phyloP scores from a whole-genome alignment of 2,888 invertebrate genomes.

The Standfussiana lucernea region DNA sequence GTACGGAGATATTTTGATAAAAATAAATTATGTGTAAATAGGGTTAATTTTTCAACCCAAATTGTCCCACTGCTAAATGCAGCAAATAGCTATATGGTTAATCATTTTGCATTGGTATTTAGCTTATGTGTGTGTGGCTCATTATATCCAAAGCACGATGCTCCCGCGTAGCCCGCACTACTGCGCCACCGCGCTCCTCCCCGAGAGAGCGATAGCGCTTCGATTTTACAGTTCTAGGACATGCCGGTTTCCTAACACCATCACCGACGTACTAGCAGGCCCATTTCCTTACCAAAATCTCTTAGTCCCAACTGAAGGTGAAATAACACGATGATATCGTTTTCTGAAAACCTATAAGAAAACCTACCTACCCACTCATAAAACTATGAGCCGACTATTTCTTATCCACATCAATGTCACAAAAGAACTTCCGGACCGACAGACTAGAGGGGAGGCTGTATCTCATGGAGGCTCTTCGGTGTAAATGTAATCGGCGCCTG shows the following conservation, averaged over 20 bases:
- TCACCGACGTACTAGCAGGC: not conserved
- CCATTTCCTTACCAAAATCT: not conserved
- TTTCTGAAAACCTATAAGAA: not conserved
- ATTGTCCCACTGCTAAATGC: not conserved
- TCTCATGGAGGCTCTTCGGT: slow-evolving; percentile 5
- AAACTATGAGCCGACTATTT: not conserved
- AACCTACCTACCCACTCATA: too few relatives aligned
- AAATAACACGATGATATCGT: not conserved
- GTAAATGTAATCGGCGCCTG: slow-evolving; percentile 43
- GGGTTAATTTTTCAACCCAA: not conserved
- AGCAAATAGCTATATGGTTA: not conserved
- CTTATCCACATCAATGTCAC: not conserved
- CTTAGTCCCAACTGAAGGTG: not conserved
- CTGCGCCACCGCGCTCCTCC: not conserved
- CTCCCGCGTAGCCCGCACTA: not conserved
- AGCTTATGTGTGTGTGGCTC: not conserved
- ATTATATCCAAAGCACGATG: not conserved
- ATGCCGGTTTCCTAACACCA: not conserved
- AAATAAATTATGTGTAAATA: not conserved
- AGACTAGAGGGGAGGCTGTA: not conserved
- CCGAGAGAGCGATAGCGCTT: not conserved
- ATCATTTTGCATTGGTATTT: not conserved
- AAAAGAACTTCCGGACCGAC: not conserved
- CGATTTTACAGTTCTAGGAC: not conserved
- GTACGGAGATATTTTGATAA: too few relatives aligned